A percentile compares a stretch with the other conserved stretches of the same genome.
Conservation (phyloP, 1,140 invertebrate species). For the Xylocopa sonorina region DNA sequence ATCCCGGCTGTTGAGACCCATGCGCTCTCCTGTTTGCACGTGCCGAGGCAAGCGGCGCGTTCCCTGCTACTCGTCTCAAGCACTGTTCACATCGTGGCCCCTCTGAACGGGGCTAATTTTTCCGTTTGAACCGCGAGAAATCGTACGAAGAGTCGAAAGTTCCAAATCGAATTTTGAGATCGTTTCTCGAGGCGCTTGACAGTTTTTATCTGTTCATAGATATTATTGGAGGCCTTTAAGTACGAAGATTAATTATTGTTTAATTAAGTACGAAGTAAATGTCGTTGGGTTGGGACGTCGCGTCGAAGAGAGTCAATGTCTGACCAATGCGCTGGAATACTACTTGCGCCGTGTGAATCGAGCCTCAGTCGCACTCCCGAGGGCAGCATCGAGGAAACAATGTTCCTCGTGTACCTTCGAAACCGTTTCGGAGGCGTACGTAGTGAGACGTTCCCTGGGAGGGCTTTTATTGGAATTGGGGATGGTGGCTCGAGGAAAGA, state of each 20-base stretch:
- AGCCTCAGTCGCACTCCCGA: not conserved
- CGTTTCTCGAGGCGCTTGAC: not conserved
- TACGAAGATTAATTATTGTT: too few species aligned
- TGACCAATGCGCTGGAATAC: not conserved
- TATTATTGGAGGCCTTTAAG: not conserved
- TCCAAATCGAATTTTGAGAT: not conserved
- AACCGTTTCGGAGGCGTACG: conserved; percentile 5
- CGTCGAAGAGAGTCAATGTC: not conserved
- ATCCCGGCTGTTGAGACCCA: not conserved
- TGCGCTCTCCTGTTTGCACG: not conserved
- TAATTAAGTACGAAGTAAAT: too few species aligned
- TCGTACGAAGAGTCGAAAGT: not conserved
- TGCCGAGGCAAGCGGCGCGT: not conserved
- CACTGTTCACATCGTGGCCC: not conserved
- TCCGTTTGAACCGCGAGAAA: not conserved
- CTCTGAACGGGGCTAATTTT: too few species aligned
- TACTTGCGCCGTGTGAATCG: conserved; percentile 2
- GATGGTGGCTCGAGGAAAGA: not conserved
- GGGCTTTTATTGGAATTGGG: conserved; percentile 46
- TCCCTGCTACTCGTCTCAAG: not conserved
- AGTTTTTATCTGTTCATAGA: not conserved
- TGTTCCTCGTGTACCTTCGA: conserved; percentile 8
- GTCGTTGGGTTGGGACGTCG: not conserved
- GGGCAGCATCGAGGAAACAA: not conserved
- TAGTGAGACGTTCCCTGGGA: not conserved